These are phyloP conservation scores for Diarsia dahlii DNA, from an alignment of 2,888 invertebrate genomes.

Conservation along the genomic window DNA sequence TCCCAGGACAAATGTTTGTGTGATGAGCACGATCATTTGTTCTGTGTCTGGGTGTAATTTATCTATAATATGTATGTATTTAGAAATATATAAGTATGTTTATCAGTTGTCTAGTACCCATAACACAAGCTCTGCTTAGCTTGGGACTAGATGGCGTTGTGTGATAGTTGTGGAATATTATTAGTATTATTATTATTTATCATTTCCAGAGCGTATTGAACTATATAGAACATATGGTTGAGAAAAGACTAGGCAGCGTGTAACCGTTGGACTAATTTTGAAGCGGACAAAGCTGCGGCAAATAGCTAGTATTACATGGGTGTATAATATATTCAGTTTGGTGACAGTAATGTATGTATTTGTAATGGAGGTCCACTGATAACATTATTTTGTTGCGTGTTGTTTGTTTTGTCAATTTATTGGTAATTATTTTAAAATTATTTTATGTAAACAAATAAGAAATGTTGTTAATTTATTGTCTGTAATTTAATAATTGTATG, in stretches of 20 bases:
- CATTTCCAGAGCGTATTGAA: no score
- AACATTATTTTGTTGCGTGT: slow-evolving; percentile 12
- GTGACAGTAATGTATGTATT: slow-evolving; percentile 6
- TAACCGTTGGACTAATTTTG: not conserved
- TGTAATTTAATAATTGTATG: not conserved
- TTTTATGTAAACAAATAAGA: not conserved
- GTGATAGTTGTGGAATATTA: no score
- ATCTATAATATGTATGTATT: no score
- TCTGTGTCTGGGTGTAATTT: no score
- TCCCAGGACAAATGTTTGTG: no score
- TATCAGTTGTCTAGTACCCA: no score
- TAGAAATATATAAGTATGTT: no score
- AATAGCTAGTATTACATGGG: not conserved
- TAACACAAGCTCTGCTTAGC: no score
- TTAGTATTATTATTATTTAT: no score
- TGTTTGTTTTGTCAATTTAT: slow-evolving; percentile 41
- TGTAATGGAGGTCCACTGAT: slow-evolving; percentile 22
- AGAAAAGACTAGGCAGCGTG: not conserved
- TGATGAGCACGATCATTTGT: no score
- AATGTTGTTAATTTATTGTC: not conserved
- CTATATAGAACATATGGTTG: not conserved
- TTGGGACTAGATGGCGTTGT: no score
- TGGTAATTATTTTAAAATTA: slow-evolving; percentile 24
- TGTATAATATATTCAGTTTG: slow-evolving; percentile 9
- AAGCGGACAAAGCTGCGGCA: not conserved